phyloP scores from a whole-genome alignment of 2,888 invertebrate species.

The Noctua fimbriata region DNA sequence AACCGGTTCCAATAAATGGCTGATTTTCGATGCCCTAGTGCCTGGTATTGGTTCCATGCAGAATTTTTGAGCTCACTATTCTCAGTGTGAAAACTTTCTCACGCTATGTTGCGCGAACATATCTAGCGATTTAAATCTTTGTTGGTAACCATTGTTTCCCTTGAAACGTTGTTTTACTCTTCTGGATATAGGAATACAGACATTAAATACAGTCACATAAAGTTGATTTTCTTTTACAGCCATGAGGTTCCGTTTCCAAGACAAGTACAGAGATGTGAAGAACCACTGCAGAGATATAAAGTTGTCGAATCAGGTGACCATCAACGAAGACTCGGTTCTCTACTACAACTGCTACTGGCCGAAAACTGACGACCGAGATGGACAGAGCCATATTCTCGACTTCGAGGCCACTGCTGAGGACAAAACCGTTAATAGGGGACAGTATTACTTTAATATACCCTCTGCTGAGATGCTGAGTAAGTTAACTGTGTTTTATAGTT shows the following conservation, averaged over 20 bases:
- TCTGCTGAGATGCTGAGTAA: constrained; percentile 85
- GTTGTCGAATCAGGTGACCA: constrained; percentile 80
- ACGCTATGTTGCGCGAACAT: not conserved
- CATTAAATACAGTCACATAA: not conserved
- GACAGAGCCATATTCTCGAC: constrained; percentile 83
- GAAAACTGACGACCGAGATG: constrained; percentile 76
- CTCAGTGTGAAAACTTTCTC: not conserved
- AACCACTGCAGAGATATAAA: constrained; percentile 86
- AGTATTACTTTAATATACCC: constrained; percentile 86
- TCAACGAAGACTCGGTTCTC: constrained; percentile 83
- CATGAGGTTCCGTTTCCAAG: constrained; percentile 86
- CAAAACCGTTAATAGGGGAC: constrained; percentile 80
- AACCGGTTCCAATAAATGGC: too few species aligned
- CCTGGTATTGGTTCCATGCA: not conserved
- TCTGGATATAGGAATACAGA: not conserved
- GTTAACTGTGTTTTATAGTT: constrained; percentile 62
- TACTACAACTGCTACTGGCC: constrained; percentile 88
- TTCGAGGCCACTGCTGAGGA: constrained; percentile 83
- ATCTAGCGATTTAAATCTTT: not conserved
- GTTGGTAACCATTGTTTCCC: not conserved
- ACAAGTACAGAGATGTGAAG: constrained; percentile 70
- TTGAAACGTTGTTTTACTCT: not conserved
- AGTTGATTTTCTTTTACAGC: constrained; percentile 74
- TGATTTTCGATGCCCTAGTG: too few species aligned
- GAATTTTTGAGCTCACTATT: not conserved